A percentile compares a stretch with the other conserved stretches of the same genome.
Conservation (phyloP, 2,797 vertebrate species). For the Periparus ater region DNA sequence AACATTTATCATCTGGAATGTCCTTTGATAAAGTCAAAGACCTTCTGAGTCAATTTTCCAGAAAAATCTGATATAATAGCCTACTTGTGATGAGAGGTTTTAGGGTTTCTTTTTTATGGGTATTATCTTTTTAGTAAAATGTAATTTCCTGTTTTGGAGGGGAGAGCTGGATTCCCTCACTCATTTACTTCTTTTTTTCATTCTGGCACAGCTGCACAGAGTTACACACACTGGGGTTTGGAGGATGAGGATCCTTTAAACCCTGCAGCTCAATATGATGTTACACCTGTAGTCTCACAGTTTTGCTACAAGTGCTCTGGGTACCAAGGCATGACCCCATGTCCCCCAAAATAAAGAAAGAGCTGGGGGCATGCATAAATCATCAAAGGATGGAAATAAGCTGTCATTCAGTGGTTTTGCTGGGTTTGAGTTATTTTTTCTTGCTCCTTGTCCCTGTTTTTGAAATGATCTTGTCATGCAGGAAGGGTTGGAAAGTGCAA, state of each 20-base stretch:
- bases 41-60: background rate
- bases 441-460: background rate
- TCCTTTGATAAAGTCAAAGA: background rate
- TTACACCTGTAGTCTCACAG: background rate
- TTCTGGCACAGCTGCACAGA: background rate
- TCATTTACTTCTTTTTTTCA: background rate
- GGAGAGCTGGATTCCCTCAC: background rate
- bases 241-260: background rate
- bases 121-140: background rate
- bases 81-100: background rate
- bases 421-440: background rate
- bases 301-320: background rate
- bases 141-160: background rate
- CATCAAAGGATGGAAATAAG: background rate
- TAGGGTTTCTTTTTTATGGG: background rate
- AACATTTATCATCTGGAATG: background rate
- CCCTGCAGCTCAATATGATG: rapidly evolving
- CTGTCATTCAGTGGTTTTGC: background rate
- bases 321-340: background rate
- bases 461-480: background rate
- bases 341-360: background rate
- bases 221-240: rapidly evolving
- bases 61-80: background rate
- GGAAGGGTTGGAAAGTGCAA: background rate
- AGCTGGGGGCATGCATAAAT: no score